Evolutionary conservation across 2,888 invertebrate genomes (phyloP).

Genomic region (Troglohyphantes excavatus): DNA sequence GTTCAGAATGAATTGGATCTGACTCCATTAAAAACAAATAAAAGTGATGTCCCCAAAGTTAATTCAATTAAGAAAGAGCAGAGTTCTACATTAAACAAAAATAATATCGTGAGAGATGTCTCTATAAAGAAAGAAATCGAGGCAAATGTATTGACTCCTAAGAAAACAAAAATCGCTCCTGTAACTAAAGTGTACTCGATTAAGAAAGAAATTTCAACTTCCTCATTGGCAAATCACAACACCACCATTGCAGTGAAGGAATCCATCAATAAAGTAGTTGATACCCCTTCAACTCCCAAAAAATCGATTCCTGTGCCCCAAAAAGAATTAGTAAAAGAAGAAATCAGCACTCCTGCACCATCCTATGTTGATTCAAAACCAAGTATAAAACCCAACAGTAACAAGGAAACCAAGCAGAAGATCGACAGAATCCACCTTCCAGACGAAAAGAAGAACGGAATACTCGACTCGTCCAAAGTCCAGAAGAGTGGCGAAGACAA

Average conservation of each 20-base stretch:
- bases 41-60: background rate
- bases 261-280: background rate
- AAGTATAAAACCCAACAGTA: background rate
- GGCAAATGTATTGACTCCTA: background rate
- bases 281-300: background rate
- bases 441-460: constrained; percentile 60
- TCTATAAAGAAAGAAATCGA: constrained; percentile 11
- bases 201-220: background rate
- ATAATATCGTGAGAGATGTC: constrained; percentile 32
- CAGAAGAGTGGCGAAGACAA: constrained; percentile 19
- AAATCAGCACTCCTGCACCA: background rate
- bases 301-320: background rate
- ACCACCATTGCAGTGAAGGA: background rate
- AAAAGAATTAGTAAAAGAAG: background rate
- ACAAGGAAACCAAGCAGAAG: background rate
- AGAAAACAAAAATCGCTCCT: background rate
- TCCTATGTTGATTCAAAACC: background rate
- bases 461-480: constrained; percentile 6
- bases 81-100: background rate
- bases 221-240: background rate
- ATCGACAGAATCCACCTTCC: constrained; percentile 11
- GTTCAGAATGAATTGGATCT: background rate
- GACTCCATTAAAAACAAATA: background rate
- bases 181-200: background rate
- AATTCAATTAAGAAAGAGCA: background rate